These are phyloP conservation scores for Ethmia dodecea DNA, from an alignment of 2,888 invertebrate genomes.

Conservation along the genomic window DNA sequence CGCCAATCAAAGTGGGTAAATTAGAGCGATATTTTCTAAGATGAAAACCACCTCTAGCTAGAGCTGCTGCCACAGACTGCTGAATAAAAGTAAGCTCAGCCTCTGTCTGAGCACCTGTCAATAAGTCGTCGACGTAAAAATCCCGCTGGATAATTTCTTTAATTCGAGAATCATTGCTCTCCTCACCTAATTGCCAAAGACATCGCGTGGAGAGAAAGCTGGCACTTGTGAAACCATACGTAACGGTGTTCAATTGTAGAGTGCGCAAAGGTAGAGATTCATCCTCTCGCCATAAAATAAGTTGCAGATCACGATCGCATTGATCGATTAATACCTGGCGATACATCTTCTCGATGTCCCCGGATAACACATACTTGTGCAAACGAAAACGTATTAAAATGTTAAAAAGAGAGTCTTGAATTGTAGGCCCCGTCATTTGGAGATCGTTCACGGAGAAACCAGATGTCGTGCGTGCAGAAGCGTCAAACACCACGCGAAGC, in stretches of 20 bases:
- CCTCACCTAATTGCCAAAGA: constrained; percentile 12
- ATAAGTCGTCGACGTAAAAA: constrained; percentile 9
- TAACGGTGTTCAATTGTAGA: constrained; percentile 8
- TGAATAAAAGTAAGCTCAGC: constrained; percentile 4
- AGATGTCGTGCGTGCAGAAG: constrained; percentile 4
- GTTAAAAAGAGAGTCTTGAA: constrained; percentile 12
- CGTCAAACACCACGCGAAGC: constrained; percentile 1
- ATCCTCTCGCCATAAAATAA: constrained; percentile 13
- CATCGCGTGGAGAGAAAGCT: constrained; percentile 12
- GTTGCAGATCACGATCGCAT: constrained; percentile 11
- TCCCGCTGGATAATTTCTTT: constrained; percentile 4
- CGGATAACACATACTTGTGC: constrained; percentile 16
- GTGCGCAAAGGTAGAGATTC: constrained; percentile 3
- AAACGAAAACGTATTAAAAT: constrained; percentile 14
- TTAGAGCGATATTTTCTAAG: constrained; percentile 13
- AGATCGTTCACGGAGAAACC: constrained; percentile 9
- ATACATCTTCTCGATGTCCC: constrained; percentile 20
- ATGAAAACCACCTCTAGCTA: constrained; percentile 6
- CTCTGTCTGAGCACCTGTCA: constrained; percentile 7
- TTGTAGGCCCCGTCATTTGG: constrained; percentile 10
- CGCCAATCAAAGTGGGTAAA: not conserved
- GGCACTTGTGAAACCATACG: constrained; percentile 11
- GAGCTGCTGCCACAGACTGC: not conserved
- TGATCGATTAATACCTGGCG: constrained; percentile 2
- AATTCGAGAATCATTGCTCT: constrained; percentile 3